phyloP scores from a whole-genome alignment of 37 sponge, comb jelly and placozoan genomes.

The Aplysina aerophoba region DNA sequence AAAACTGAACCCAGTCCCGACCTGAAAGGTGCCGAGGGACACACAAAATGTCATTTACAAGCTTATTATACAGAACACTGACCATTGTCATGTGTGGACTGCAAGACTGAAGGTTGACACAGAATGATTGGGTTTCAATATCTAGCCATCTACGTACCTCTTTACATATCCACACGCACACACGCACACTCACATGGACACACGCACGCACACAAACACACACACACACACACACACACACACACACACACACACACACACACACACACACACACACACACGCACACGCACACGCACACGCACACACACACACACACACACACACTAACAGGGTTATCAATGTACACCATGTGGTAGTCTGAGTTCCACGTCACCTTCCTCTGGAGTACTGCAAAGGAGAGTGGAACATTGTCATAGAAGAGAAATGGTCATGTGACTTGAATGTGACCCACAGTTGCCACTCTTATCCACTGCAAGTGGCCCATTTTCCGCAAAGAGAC shows the following conservation, averaged over 20 bases:
- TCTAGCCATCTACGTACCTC: no score
- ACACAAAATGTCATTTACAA: background rate
- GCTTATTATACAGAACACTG: no score
- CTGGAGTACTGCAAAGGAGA: conserved; percentile 11
- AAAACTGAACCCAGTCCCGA: conserved; percentile 92
- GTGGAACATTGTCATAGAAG: background rate
- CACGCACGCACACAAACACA: no score
- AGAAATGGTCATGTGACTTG: background rate
- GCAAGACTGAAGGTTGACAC: no score
- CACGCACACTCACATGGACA: no score
- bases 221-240: background rate
- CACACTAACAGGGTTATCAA: conserved; percentile 87
- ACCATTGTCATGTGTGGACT: no score
- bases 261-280: no score
- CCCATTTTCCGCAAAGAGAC: conserved; percentile 87
- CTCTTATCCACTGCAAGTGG: conserved; percentile 65
- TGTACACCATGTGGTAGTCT: conserved; percentile 77
- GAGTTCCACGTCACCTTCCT: conserved; percentile 77
- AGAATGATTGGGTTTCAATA: no score
- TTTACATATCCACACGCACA: no score
- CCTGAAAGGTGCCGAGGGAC: conserved; percentile 22
- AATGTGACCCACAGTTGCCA: conserved; percentile 39
- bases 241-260: no score
- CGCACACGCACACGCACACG: no score
- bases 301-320: background rate